A percentile compares a stretch with the other conserved stretches of the same genome.
phyloP scores from a whole-genome alignment of 2,888 invertebrate species.

The Parnassius apollo region DNA sequence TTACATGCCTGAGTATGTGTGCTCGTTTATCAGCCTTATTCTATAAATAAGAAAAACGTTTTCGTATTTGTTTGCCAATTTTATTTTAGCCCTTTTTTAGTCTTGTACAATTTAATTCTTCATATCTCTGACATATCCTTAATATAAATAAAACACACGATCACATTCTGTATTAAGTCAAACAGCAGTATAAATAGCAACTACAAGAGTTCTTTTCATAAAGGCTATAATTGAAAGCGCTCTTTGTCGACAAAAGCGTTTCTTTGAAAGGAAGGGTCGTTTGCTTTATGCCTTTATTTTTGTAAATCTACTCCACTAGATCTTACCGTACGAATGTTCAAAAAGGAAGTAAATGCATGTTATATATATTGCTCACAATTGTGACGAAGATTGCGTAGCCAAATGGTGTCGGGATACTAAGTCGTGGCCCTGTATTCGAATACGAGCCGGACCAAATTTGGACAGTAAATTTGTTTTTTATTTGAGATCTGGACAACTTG shows the following conservation, averaged over 20 bases:
- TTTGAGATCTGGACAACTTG: too few species aligned
- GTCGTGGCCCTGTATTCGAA: too few species aligned
- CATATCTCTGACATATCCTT: too few species aligned
- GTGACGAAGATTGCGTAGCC: too few species aligned
- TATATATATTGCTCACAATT: not conserved
- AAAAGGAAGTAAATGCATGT: slow-evolving; percentile 13
- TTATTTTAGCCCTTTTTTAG: not conserved
- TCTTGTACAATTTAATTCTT: not conserved
- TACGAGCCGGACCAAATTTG: too few species aligned
- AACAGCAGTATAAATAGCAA: slow-evolving; percentile 9
- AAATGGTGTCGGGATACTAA: too few species aligned
- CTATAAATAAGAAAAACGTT: too few species aligned
- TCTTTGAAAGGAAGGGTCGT: slow-evolving; percentile 24
- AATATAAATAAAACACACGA: not conserved
- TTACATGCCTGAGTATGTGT: too few species aligned
- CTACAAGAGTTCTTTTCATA: slow-evolving; percentile 16
- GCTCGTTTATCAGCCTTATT: too few species aligned
- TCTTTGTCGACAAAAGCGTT: slow-evolving; percentile 27
- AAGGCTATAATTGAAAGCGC: slow-evolving; percentile 25
- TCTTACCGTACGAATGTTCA: slow-evolving; percentile 13
- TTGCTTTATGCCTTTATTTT: slow-evolving; percentile 26
- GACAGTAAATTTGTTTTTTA: too few species aligned
- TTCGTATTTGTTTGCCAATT: too few species aligned
- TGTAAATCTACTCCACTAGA: slow-evolving; percentile 23
- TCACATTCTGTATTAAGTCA: slow-evolving; percentile 3